Base-by-base conservation (phyloP, 2,888 invertebrate species). In the Tetanocera ferruginea region DNA sequence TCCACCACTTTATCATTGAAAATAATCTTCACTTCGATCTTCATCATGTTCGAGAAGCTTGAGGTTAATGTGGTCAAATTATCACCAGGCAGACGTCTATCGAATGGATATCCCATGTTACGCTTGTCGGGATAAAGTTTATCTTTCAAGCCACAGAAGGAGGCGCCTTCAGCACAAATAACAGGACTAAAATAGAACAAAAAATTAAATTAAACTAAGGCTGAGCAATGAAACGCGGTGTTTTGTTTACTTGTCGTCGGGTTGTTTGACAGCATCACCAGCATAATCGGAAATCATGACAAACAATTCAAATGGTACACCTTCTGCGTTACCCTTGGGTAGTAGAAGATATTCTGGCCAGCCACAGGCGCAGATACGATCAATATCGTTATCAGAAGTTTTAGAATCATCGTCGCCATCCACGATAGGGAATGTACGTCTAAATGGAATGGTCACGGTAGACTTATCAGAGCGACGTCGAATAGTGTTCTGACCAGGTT, bases 301-400 rank as follows among this genome's bases (percentile, higher is more conserved):
- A 87, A 95, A 95, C 57, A 96, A 90, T 82, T 94, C 92, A 85
- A 93, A 92, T 0, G 91, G 89, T 88, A 91, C 93, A 0, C 95
- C 95, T 78, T 91, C 90, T 0, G 91, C 84, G 3, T 87, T 93
- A 5, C 96, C 96, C 89, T 93, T 94, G 0, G 95, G 94, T 51
- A 95, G 82, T 6, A 96, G 91, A 92, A 96, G 92, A 88, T 96
- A 95, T 80, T 95, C 93, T 0, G 96, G 96, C 95, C 96, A 96
- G 75, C 96, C 95, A 84, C 96, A 96, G 79, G 96, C 96, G 90
- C 96, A 96, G 92, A 94, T 95, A 90, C 94, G 94, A 90, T 94
- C 95, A 73, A 90, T 88, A 0, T 90, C 91, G 3, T 90, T 87
- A 3, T 89, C 90, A 0, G 91, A 88, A 9, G 83, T 83, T 3